Percentiles rank a stretch among this genome's conserved stretches.
Conservation (phyloP, 2,113 vertebrate genomes). For the Protobothrops mucrosquamatus region DNA sequence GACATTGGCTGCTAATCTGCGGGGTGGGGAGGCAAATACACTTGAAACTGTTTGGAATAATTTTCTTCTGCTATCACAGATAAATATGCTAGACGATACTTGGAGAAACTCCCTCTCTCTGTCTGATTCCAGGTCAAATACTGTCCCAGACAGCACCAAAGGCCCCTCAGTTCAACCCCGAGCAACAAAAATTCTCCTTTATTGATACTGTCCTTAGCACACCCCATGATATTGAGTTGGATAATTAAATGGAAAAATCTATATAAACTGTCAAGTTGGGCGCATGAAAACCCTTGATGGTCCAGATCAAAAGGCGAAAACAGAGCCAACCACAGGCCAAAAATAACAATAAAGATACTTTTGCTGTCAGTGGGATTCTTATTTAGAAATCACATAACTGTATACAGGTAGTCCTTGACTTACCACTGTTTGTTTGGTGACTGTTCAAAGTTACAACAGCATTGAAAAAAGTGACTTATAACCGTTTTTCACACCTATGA, state of each 20-base stretch:
- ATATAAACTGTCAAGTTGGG: neutral
- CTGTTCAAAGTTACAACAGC: too few species aligned
- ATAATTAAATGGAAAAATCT: neutral
- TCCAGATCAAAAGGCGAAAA: neutral
- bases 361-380: neutral
- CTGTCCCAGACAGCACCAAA: neutral
- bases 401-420: neutral
- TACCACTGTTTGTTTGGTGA: too few species aligned
- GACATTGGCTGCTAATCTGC: neutral
- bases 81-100: too few species aligned
- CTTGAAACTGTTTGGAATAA: neutral
- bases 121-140: neutral
- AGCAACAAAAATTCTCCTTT: neutral
- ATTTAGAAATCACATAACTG: too few species aligned
- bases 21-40: neutral
- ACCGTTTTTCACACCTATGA: too few species aligned
- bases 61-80: too few species aligned
- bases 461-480: too few species aligned
- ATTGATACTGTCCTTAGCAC: neutral
- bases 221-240: neutral
- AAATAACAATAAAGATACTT: neutral
- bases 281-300: neutral
- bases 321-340: neutral
- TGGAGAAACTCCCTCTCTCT: too few species aligned
- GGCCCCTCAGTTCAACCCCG: neutral